Evolutionary conservation across 2,888 invertebrate species (phyloP).

Genomic region (Drosophila antonietae): DNA sequence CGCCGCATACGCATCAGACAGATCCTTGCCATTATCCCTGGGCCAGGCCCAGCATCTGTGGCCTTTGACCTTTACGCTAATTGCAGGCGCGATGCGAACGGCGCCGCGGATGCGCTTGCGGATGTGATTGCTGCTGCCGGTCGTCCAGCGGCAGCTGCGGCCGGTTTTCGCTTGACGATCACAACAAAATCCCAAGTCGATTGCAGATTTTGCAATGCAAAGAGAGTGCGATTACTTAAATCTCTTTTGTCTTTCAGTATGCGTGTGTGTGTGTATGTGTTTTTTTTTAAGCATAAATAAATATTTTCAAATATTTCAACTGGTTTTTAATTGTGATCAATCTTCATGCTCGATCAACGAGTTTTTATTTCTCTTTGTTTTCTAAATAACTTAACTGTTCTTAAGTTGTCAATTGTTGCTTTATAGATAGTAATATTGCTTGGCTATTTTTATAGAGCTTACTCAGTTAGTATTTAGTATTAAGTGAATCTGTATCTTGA

Average conservation of each 20-base stretch:
- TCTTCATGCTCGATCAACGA: background rate
- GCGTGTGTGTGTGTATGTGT: no score
- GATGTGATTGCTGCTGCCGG: background rate
- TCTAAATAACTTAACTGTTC: conserved; percentile 1
- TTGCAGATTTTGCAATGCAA: conserved; percentile 12
- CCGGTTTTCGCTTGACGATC: conserved; percentile 38
- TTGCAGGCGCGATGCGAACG: conserved; percentile 41
- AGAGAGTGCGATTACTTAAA: conserved; percentile 10
- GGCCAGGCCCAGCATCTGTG: conserved; percentile 41
- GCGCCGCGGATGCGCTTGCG: conserved; percentile 16
- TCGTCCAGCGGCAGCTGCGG: background rate
- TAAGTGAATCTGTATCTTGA: background rate
- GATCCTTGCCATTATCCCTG: conserved; percentile 22
- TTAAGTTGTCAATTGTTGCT: background rate
- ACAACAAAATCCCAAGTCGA: conserved; percentile 12
- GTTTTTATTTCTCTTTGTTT: background rate
- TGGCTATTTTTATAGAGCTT: background rate
- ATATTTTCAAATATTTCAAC: conserved; percentile 5
- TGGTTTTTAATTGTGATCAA: conserved; percentile 1
- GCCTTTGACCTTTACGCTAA: conserved; percentile 47
- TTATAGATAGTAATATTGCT: background rate
- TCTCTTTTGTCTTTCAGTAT: background rate
- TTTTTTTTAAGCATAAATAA: background rate
- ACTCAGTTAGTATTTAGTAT: background rate
- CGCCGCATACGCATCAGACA: background rate